A percentile compares a stretch with the other conserved stretches of the same genome.
Evolutionary conservation across 2,888 invertebrate genomes (phyloP).

Genomic region (Orthosia gracilis): DNA sequence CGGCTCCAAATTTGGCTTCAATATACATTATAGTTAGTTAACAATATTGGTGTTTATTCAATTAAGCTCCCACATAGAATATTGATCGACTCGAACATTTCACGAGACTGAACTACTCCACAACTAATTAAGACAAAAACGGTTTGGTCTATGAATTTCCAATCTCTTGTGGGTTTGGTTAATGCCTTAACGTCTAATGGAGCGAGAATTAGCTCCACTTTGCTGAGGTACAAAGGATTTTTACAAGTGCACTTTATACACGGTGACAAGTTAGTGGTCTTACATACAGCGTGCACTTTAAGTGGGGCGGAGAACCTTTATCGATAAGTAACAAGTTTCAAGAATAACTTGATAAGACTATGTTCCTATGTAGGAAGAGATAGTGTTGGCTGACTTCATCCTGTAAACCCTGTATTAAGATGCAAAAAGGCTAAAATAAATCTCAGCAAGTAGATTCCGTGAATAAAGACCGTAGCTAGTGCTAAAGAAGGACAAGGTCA

Average conservation of each 20-base stretch:
- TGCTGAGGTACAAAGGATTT: slow-evolving; percentile 33
- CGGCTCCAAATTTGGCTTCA: not conserved
- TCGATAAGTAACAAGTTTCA: not conserved
- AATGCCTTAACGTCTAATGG: slow-evolving; percentile 50
- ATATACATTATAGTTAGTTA: slow-evolving; percentile 13
- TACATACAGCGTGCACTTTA: not conserved
- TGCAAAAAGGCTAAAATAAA: not conserved
- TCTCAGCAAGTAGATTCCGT: not conserved
- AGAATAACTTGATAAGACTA: not conserved
- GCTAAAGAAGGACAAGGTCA: too few species aligned
- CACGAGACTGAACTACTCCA: slow-evolving; percentile 56
- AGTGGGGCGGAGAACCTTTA: not conserved
- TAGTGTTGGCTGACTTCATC: too few species aligned
- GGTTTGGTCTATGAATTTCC: slow-evolving; percentile 62
- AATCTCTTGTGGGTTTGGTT: slow-evolving; percentile 58
- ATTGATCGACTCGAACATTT: slow-evolving; percentile 62
- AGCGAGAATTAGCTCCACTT: slow-evolving; percentile 39
- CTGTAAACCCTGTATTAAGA: not conserved
- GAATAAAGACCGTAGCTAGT: not conserved
- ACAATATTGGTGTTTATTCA: slow-evolving; percentile 48
- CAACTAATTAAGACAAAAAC: slow-evolving; percentile 67
- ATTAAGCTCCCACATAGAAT: slow-evolving; percentile 44
- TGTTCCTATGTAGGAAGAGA: too few species aligned
- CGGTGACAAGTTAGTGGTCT: not conserved
- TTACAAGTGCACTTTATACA: slow-evolving; percentile 11